Conservation (phyloP, 2,797 vertebrate genomes). For the Sciurus vulgaris region DNA sequence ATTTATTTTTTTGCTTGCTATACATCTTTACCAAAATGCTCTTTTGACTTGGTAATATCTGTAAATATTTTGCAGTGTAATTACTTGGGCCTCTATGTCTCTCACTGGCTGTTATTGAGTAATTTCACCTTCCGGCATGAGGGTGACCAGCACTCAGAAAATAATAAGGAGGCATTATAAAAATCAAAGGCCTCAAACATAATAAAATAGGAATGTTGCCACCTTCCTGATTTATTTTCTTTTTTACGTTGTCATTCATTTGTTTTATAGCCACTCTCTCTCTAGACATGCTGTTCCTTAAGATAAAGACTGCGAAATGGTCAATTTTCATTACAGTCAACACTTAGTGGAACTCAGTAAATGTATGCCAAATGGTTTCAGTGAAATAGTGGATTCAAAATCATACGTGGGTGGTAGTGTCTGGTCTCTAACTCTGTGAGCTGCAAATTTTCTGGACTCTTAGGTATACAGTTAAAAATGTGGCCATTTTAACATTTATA, state of each 20-base stretch:
- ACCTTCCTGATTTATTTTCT: background rate
- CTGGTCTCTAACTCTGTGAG: background rate
- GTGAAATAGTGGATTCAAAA: background rate
- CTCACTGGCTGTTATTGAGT: background rate
- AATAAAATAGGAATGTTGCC: background rate
- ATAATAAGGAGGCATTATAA: background rate
- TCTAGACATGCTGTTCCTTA: background rate
- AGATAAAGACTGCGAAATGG: background rate
- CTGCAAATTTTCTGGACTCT: background rate
- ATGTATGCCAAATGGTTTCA: background rate
- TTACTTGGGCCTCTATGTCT: background rate
- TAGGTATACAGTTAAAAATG: background rate
- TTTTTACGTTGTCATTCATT: background rate
- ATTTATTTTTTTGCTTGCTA: background rate
- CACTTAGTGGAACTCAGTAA: background rate
- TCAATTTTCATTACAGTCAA: slow-evolving; percentile 1
- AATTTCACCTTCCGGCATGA: background rate
- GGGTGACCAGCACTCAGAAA: background rate
- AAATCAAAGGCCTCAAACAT: background rate
- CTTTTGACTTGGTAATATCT: slow-evolving; percentile 15
- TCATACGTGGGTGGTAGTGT: background rate
- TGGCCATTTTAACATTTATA: background rate
- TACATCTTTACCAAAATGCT: background rate
- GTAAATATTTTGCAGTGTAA: slow-evolving; percentile 37
- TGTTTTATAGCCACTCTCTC: background rate